These are phyloP conservation scores for Halyomorpha halys DNA, from an alignment of 1,140 invertebrate genomes.

Conservation along the genomic window DNA sequence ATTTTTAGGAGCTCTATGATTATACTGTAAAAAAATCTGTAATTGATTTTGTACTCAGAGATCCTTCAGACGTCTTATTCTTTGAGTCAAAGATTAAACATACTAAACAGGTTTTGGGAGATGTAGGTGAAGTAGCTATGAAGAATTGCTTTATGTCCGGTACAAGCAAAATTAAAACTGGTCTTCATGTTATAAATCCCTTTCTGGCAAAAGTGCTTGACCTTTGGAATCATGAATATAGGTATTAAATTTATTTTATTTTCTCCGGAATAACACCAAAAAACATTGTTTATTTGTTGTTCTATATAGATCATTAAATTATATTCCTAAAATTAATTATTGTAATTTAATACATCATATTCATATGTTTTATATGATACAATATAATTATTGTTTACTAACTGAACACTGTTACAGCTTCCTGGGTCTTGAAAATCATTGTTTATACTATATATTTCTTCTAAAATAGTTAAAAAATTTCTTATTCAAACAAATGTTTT, in stretches of 20 bases:
- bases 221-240: slow-evolving; percentile 68
- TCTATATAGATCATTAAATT: no score
- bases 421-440: no score
- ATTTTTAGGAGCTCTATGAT: no score
- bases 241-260: slow-evolving; percentile 40
- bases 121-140: background rate
- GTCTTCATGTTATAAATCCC: slow-evolving; percentile 68
- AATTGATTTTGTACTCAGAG: slow-evolving; percentile 76
- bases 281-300: background rate
- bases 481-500: no score
- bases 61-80: slow-evolving; percentile 42
- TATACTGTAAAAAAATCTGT: slow-evolving; percentile 77
- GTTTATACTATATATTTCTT: no score
- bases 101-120: slow-evolving; percentile 30
- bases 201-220: slow-evolving; percentile 69
- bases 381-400: no score
- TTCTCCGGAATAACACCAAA: no score
- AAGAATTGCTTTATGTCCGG: slow-evolving; percentile 38
- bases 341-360: no score
- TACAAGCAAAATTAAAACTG: slow-evolving; percentile 49
- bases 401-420: no score
- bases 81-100: background rate
- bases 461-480: no score
- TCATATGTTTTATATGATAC: no score
- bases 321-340: no score